Evolutionary conservation across 2,797 vertebrate species (phyloP).

Genomic region (Diceros bicornis): DNA sequence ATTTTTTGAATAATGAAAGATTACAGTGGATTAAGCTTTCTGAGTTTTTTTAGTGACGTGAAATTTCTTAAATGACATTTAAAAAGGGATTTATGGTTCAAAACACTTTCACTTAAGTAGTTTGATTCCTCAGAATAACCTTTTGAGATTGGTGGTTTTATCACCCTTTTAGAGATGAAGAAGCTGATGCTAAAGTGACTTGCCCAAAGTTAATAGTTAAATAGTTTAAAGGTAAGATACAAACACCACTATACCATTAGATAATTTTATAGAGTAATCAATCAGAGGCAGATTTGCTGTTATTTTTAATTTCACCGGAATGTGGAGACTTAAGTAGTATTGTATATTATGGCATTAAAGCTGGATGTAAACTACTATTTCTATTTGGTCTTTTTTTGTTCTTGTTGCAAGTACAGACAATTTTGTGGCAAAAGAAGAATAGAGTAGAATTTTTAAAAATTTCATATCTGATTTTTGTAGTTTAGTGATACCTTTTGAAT

Average conservation of each 20-base stretch:
- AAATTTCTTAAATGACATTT: conserved; percentile 48
- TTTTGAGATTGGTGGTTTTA: conserved; percentile 1
- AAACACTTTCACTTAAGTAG: background rate
- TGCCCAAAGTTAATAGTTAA: conserved; percentile 23
- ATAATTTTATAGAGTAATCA: background rate
- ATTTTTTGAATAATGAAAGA: background rate
- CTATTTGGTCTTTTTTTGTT: background rate
- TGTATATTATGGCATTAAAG: conserved; percentile 30
- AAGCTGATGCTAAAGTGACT: conserved; percentile 25
- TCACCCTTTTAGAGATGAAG: background rate
- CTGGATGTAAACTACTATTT: conserved; percentile 8
- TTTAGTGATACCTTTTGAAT: conserved; percentile 45
- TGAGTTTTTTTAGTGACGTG: conserved; percentile 17
- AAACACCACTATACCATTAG: background rate
- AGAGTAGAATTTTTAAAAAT: conserved; percentile 34
- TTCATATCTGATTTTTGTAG: background rate
- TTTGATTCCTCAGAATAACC: conserved; percentile 30
- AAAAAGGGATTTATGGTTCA: conserved; percentile 34
- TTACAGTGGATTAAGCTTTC: background rate
- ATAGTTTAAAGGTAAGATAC: background rate
- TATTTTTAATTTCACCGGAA: conserved; percentile 48
- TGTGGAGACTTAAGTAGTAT: conserved; percentile 21
- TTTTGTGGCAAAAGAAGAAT: background rate
- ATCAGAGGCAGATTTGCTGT: background rate
- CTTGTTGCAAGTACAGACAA: conserved; percentile 32